A percentile compares a stretch with the other conserved stretches of the same genome.
These are phyloP conservation scores for Cheilosia urbana DNA, from an alignment of 2,888 invertebrate species.

Conservation along the genomic window DNA sequence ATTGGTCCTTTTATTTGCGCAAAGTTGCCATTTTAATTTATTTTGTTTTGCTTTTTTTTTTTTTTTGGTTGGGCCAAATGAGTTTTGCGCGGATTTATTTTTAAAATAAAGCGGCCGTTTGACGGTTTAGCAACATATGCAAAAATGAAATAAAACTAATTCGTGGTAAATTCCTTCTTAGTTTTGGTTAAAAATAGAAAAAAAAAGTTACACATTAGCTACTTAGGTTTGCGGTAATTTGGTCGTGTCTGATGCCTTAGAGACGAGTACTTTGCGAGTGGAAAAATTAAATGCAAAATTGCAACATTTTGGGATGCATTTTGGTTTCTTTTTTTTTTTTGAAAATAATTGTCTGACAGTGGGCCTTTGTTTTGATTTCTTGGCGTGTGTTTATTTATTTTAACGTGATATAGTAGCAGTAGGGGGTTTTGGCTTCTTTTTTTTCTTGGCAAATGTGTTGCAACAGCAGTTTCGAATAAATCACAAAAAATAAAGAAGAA, in stretches of 20 bases:
- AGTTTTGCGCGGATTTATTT: conserved; percentile 43
- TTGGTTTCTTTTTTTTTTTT: conserved; percentile 12
- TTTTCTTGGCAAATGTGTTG: conserved; percentile 58
- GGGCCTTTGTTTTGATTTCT: conserved; percentile 68
- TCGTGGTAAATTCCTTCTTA: conserved; percentile 55
- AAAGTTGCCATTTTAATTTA: conserved; percentile 29
- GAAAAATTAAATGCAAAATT: conserved; percentile 59
- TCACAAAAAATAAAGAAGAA: conserved; percentile 37
- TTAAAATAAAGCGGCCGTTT: conserved; percentile 61
- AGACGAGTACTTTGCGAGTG: conserved; percentile 46
- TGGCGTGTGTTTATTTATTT: conserved; percentile 62
- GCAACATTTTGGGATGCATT: conserved; percentile 43
- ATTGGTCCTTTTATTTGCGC: conserved; percentile 58
- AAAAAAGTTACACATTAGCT: conserved; percentile 16
- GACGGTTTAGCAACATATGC: conserved; percentile 68
- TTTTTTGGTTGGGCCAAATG: conserved; percentile 15
- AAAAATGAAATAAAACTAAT: conserved; percentile 45
- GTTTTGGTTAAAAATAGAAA: conserved; percentile 69
- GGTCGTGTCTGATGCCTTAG: conserved; percentile 7
- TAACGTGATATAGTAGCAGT: background rate
- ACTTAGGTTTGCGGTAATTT: conserved; percentile 27
- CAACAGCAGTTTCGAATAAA: conserved; percentile 64
- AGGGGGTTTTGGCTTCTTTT: conserved; percentile 21
- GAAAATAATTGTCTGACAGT: conserved; percentile 63
- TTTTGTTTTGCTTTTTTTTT: conserved; percentile 12